These are phyloP conservation scores for Lucilia sericata DNA, from an alignment of 1,140 invertebrate species.

Conservation along the genomic window DNA sequence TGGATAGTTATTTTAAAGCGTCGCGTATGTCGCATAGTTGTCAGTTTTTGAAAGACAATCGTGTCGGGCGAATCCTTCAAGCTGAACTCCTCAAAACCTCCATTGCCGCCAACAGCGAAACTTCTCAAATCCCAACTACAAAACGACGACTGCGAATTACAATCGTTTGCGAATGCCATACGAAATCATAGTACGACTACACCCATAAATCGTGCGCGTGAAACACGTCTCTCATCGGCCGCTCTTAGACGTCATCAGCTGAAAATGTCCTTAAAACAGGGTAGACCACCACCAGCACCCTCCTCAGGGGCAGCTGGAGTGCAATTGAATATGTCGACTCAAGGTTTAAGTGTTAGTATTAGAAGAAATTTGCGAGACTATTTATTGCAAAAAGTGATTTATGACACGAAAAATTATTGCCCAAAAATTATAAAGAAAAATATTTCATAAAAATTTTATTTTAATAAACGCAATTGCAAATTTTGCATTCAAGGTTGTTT, in stretches of 20 bases:
- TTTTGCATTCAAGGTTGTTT: not conserved
- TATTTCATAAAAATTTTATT: too few relatives aligned
- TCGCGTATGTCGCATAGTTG: constrained; percentile 45
- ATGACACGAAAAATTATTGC: too few relatives aligned
- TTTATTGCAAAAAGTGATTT: too few relatives aligned
- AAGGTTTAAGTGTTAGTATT: constrained; percentile 22
- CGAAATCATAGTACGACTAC: constrained; percentile 40
- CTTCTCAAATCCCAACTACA: not conserved
- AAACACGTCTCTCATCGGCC: constrained; percentile 57
- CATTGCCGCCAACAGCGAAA: not conserved
- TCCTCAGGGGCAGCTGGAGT: constrained; percentile 57
- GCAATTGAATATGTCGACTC: constrained; percentile 49
- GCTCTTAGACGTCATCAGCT: constrained; percentile 57
- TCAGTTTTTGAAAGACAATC: not conserved
- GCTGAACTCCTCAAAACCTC: constrained; percentile 50
- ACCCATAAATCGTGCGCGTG: constrained; percentile 35
- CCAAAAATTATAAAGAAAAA: too few relatives aligned
- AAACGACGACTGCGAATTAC: constrained; percentile 43
- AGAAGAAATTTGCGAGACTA: not conserved
- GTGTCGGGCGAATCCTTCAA: constrained; percentile 45
- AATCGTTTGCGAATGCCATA: constrained; percentile 48
- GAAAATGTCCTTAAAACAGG: constrained; percentile 63
- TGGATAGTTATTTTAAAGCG: constrained; percentile 35
- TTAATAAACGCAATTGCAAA: not conserved
- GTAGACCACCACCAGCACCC: constrained; percentile 59